Conservation (phyloP, 2,113 vertebrate genomes). For the Myiagra hebetior region DNA sequence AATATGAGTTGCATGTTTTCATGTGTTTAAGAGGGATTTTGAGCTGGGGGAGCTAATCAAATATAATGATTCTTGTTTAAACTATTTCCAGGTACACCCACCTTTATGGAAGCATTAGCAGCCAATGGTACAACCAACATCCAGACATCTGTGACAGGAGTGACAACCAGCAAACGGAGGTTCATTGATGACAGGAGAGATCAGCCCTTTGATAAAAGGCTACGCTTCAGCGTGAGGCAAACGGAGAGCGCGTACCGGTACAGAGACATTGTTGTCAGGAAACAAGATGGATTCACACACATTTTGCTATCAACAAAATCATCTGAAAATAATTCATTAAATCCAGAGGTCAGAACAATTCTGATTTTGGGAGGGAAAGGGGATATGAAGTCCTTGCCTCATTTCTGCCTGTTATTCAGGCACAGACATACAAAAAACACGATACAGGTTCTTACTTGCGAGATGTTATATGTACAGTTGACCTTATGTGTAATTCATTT, state of each 20-base stretch:
- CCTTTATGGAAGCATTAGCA: conserved; percentile 82
- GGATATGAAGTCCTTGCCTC: neutral
- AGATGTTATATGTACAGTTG: neutral
- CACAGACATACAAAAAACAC: accelerated
- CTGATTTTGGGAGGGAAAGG: neutral
- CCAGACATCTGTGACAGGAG: conserved; percentile 78
- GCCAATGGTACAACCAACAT: conserved; percentile 80
- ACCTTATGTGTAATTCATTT: neutral
- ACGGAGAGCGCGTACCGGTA: conserved; percentile 96
- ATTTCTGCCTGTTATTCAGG: neutral
- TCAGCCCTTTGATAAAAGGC: conserved; percentile 89
- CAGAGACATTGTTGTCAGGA: conserved; percentile 95
- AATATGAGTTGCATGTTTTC: neutral
- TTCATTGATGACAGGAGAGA: conserved; percentile 86
- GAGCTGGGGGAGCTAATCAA: neutral
- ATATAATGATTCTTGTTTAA: conserved; percentile 1
- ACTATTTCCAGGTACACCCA: conserved; percentile 76
- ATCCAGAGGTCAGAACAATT: conserved; percentile 83
- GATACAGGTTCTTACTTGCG: neutral
- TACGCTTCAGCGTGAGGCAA: conserved; percentile 93
- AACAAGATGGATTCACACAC: conserved; percentile 97
- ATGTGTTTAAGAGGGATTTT: neutral
- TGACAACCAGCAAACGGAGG: conserved; percentile 82
- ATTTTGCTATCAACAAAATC: conserved; percentile 95
- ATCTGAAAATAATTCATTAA: conserved; percentile 94